Base-by-base conservation (phyloP, 2,113 vertebrate genomes). In the Muntiacus reevesi region DNA sequence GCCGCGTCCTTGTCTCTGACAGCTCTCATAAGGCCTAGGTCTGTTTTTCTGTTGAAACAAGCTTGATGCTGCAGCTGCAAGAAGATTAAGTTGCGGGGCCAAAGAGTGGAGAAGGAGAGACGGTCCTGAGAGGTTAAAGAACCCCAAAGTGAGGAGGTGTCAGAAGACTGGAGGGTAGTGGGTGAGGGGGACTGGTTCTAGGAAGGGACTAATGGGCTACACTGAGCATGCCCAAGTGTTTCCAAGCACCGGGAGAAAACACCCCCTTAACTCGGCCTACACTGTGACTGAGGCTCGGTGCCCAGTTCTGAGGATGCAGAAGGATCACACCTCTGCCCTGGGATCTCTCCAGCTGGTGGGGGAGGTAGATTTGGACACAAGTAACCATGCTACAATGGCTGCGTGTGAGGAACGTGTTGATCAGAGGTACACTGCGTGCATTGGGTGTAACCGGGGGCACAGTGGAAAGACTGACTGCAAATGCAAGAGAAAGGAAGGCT, bases 201-300 rank as follows among this genome's bases (percentile, higher is more conserved):
- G 67, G 60, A 45, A 45, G 43, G 43, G 76, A 89, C 79, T 47
- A 74, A 79, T 25, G 21, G 78, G 94, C 43, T 7, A 45, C 43
- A 45, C 43, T 45, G 43, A 45, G 43, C 43, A 45, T 45, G 96
- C 92, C 87, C 95, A 76, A 82, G 27, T 85, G 54, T 96, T 98
- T 96, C 83, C 64, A 82, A 43, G 76, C 74, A 92, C 95, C 17
- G 60, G 47, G 95, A 95, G 95, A 95, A 97, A 97, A 96, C 64
- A 27, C 92, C 76, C 84, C 43, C 43, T 89, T 89, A 27, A 15
- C 47, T 93, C 6, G 57, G 91, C 96, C 81, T 90, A 8, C 45
- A 13, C 55, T 12, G 30, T 45, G 43, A 86, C 87, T 86, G 83
- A 28, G 5, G 91, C 71, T 95, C 57, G 11, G 59, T 64, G 90